These are phyloP conservation scores for Brachyhypopomus occidentalis DNA, from an alignment of 2,113 vertebrate genomes.

Conservation along the genomic window DNA sequence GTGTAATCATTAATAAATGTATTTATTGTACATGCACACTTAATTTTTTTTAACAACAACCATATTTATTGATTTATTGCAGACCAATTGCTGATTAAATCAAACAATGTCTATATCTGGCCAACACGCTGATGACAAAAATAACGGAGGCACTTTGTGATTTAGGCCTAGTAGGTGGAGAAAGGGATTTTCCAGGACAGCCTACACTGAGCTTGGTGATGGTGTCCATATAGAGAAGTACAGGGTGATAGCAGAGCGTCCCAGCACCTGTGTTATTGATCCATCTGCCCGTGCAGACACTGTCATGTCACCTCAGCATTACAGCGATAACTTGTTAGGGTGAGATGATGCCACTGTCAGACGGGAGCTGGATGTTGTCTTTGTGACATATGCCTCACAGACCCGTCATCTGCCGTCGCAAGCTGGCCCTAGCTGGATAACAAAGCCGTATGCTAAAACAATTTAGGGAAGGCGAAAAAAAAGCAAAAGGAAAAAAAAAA, in stretches of 20 bases:
- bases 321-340: constrained; percentile 78
- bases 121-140: background rate
- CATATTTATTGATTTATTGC: background rate
- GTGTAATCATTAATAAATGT: background rate
- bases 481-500: background rate
- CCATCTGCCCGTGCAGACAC: constrained; percentile 76
- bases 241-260: constrained; percentile 66
- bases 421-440: constrained; percentile 47
- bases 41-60: too few species aligned
- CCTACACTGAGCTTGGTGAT: constrained; percentile 26
- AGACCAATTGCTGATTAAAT: background rate
- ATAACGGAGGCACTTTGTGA: background rate
- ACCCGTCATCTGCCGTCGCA: constrained; percentile 61
- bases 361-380: constrained; percentile 60
- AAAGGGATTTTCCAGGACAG: constrained; percentile 6
- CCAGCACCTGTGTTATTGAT: constrained; percentile 74
- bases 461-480: constrained; percentile 24
- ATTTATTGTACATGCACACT: background rate
- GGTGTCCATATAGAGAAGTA: constrained; percentile 30
- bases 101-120: background rate
- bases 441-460: constrained; percentile 44
- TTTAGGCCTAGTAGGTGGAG: constrained; percentile 12
- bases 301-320: constrained; percentile 78
- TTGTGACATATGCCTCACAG: constrained; percentile 68
- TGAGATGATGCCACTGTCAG: constrained; percentile 76